Conservation (phyloP, 2,113 vertebrate species). For the Bujurquina vittata region DNA sequence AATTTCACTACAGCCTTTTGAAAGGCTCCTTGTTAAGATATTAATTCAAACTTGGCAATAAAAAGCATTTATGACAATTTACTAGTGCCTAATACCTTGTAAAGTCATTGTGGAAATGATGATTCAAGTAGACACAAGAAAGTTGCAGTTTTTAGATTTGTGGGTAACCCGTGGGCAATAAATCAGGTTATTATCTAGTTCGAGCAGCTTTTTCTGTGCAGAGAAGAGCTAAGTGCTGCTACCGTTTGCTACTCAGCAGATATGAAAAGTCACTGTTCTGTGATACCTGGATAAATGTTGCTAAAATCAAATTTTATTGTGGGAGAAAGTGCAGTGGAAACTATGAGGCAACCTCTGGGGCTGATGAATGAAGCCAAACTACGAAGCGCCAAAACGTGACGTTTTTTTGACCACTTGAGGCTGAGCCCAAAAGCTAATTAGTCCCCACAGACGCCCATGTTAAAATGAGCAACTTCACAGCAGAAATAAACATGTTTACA, state of each 20-base stretch:
- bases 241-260: background rate
- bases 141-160: background rate
- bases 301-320: background rate
- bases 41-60: slow-evolving; percentile 54
- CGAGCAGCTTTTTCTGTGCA: background rate
- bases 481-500: background rate
- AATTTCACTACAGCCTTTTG: slow-evolving; percentile 50
- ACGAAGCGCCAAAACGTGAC: background rate
- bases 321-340: background rate
- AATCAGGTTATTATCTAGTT: background rate
- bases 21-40: slow-evolving; percentile 44
- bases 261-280: background rate
- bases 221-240: background rate
- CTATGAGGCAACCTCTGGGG: background rate
- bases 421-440: background rate
- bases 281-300: background rate
- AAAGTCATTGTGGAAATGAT: background rate
- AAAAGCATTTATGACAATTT: slow-evolving; percentile 37
- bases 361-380: background rate
- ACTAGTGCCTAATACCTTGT: background rate
- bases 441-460: background rate
- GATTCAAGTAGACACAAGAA: background rate
- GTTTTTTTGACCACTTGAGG: background rate
- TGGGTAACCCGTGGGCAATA: background rate
- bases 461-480: background rate